Evolutionary conservation across 1,140 invertebrate genomes (phyloP).

Genomic region (Camponotus floridanus): DNA sequence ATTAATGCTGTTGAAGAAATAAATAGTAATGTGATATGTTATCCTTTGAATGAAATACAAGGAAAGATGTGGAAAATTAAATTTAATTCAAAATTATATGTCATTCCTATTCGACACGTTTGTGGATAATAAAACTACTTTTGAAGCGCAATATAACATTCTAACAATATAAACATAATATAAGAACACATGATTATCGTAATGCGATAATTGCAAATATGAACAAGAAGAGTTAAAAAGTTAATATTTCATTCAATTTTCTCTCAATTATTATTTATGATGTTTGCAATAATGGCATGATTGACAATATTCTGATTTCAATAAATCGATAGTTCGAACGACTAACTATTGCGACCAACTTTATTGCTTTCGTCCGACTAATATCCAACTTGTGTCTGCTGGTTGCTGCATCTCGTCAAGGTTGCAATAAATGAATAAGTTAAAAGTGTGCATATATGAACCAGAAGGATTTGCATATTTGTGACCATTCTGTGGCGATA

Average conservation of each 20-base stretch:
- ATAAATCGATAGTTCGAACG: conserved; percentile 16
- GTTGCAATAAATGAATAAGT: neutral
- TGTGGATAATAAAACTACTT: conserved; percentile 25
- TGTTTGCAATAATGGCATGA: conserved; percentile 6
- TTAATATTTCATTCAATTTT: neutral
- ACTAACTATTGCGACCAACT: neutral
- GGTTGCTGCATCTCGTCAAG: neutral
- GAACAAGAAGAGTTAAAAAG: neutral
- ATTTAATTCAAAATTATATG: conserved; percentile 49
- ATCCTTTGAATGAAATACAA: conserved; percentile 14
- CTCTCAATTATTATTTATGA: too few relatives aligned
- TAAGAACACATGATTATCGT: too few relatives aligned
- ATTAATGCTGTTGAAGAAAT: conserved; percentile 22
- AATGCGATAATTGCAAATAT: conserved; percentile 4
- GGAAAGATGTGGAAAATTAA: conserved; percentile 42
- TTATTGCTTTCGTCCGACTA: neutral
- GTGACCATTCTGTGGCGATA: too few relatives aligned
- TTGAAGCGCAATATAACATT: conserved; percentile 7
- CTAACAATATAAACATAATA: neutral
- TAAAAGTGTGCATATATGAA: neutral
- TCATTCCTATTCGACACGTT: conserved; percentile 27
- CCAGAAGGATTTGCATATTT: too few relatives aligned
- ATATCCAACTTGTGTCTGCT: neutral
- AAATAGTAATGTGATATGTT: conserved; percentile 23
- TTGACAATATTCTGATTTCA: neutral